Evolutionary conservation across 2,797 vertebrate genomes (phyloP).

Genomic region (Enteromius thamalakanensis): DNA sequence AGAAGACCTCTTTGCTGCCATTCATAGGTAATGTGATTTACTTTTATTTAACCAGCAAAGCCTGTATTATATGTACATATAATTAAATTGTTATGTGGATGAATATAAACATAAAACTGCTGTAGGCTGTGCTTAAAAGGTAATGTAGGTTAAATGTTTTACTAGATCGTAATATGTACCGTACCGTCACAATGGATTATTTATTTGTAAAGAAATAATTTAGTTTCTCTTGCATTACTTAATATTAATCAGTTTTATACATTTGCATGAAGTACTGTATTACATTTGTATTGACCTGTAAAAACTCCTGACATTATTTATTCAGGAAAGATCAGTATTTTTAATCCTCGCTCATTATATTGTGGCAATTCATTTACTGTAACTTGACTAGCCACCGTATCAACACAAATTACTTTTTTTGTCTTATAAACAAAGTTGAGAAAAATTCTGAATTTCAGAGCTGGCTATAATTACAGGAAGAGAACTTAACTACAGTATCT

Average conservation of each 20-base stretch:
- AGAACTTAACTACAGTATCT: not conserved
- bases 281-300: constrained; percentile 11
- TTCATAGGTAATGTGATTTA: constrained; percentile 86
- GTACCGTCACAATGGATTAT: not conserved
- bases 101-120: not conserved
- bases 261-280: not conserved
- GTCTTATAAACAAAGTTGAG: not conserved
- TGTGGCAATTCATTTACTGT: not conserved
- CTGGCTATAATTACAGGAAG: not conserved
- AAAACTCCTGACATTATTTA: not conserved
- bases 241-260: not conserved
- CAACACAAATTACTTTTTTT: not conserved
- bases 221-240: not conserved
- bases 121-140: not conserved
- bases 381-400: not conserved
- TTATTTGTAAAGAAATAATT: not conserved
- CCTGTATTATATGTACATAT: not conserved
- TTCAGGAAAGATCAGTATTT: not conserved
- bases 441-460: not conserved
- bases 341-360: not conserved
- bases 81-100: not conserved
- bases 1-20: constrained; percentile 92
- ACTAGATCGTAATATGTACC: not conserved
- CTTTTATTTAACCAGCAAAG: not conserved
- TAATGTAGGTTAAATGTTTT: not conserved